Base-by-base conservation (phyloP, 2,888 invertebrate genomes). In the Papilio protenor region DNA sequence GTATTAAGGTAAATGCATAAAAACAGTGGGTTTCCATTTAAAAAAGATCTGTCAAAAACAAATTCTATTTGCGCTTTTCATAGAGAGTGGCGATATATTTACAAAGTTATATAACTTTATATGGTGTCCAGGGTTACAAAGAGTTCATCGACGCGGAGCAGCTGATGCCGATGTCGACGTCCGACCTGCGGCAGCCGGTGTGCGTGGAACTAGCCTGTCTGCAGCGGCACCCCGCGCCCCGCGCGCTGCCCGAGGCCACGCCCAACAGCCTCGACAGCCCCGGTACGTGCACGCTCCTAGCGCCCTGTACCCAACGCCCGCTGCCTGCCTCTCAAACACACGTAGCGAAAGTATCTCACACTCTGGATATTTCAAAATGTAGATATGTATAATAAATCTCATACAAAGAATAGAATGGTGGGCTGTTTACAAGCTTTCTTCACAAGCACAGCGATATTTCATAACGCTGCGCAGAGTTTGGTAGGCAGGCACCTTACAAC, bases 141-240 rank as follows among this genome's bases (percentile, higher is more conserved):
- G 98, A 98, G 91, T 97, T 97, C 95, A 97, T 97, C 90, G 98
- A 98, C 93, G 98, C 98, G 79, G 98, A 98, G 95, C 97, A 97
- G 90, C 95, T 98, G 86, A 98, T 98, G 97, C 97, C 98, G 81
- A 96, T 97, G 92, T 95, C 97, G 80, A 98, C 98, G 81, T 97
- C 97, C 85, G 98, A 98, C 92, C 96, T 97, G 91, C 96, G 97
- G 82, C 97, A 96, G 88, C 97, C 97, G 69, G 96, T 98, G 83
- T 97, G 97, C 89, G 96, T 97, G 84, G 98, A 98, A 92, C 96
- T 98, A 95, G 96, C 96, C 83, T 95, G 96, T 81, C 89, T 97
- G 82, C 95, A 95, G 85, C 92, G 95, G n/a, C 95, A 95, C 82
- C 91, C 94, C 47, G 95, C 95, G 82, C 95, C 95, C 72, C 90